Base-by-base conservation (phyloP, 53 echinoderm and acorn worm species). In the Apostichopus leukothele region DNA sequence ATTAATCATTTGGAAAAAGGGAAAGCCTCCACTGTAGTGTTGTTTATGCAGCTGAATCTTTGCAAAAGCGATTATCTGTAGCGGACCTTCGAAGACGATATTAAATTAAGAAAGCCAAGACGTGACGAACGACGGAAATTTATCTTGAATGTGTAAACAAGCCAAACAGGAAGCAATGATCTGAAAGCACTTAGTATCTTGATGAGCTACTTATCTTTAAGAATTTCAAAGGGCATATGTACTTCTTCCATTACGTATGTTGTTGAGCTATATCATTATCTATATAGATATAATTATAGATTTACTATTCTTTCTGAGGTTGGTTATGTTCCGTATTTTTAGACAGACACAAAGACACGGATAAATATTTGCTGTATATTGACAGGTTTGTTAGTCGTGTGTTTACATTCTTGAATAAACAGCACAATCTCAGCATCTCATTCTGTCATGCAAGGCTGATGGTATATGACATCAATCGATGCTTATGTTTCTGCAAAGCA, bases 91-190 rank as follows among this genome's bases (percentile, higher is more conserved):
- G 20, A 21, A 59, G 18, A 54, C 54, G 55, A 81, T 81, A 81
- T 53, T 81, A 81, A 81, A 81, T 81, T 81, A 81, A 81, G 55
- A 54, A 81, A 22, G 54, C 19, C 18, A 57, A 22, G 9, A 22
- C 81, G 55, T 53, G 60, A 81, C 81, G 59, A n/a, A 81, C 59
- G 23, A 54, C 81, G 59, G 81, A 81, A 20, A 81, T 81, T 8
- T 59, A 81, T 81, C 81, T 55, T 59, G 21, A 59, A 25, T 19
- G 81, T 81, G 81, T 81, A 81, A 54, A 81, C 81, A 81, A 79
- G 20, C 81, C 18, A 54, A 57, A 54, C 11, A 18, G 20, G 18
- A 71, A 6, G 71, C 71, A 71, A 71, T 19, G 18, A 19, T 71
- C 71, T 71, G 71, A 71, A 71, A 71, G 71, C 71, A 71, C 71